Evolutionary conservation across 1,140 invertebrate species (phyloP), one percentile per base, ranked within the genome.

Genomic region (Zaprionus ornatus): DNA sequence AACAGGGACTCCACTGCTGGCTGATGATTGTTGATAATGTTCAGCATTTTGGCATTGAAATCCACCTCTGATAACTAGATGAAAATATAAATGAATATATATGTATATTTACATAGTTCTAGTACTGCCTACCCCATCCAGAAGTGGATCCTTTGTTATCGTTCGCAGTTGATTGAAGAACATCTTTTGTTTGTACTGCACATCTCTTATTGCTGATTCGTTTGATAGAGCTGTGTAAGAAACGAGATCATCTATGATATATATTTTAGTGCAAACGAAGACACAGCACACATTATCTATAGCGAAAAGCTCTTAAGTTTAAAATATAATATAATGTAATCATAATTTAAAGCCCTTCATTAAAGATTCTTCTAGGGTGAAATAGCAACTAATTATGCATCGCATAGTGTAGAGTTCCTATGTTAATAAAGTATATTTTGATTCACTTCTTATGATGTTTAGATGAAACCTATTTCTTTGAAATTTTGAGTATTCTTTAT

Each of bases 1-100:
- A 91, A 27, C 2, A 92, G 68, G 0, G 83, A 79, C 2, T 83
- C 68, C 2, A 92, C 75, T 4, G 67, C 80, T 0, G 69, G n/a
- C 1, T 78, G 59, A 52, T 92, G 66, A 12, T 29, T 21, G 21
- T 91, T 76, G 35, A 92, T 59, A 4, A 82, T 62, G 3, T 63
- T 45, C 15, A 78, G 23, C 6, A 92, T 19, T 55, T 73, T 37
- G 25, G 79, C 72, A 57, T 83, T 67, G 23, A 84, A 82, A 7
- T 66, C 37, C 1, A 59, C 50, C 1, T 65, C 35, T 1, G 37
- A 21, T 29, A 48, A 45, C 91, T 88, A 29, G 40, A 55, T 0
- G 55, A 29, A 25, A 23, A 19, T 15, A 25, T 40, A 40, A 13
- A 35, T 37, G 12, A 60, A 54, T 12, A n/a, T 2, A 25, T 13